Base-by-base conservation (phyloP, 2,113 vertebrate species). In the Coracopsis vasa region DNA sequence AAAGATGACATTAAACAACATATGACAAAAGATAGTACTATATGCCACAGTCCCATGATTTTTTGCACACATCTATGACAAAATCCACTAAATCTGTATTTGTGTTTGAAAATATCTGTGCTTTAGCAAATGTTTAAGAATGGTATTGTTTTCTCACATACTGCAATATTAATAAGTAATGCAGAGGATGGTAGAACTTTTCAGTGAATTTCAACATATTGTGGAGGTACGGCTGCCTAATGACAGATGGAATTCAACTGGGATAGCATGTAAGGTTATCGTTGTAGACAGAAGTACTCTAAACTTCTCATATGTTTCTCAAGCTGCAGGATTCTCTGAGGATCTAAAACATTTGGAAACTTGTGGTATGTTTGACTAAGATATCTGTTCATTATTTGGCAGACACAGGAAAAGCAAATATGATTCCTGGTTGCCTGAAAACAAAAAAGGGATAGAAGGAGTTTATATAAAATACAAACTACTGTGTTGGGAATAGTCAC, bases 271-370 rank as follows among this genome's bases (percentile, higher is more conserved):
- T 60, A 88, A 92, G 91, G 95, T 94, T 96, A 94, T 81, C 72
- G 35, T 90, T 70, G 48, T 42, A 95, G 91, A 92, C 88, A 97
- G 94, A 95, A 96, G 72, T 64, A 69, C 69, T 94, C 80, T 88
- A 94, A 96, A 95, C 88, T 97, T 97, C 95, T 97, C 96, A 95
- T 95, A 96, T 96, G 94, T 95, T 94, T 84, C 88, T 91, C 94
- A 97, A 97, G 94, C 94, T 96, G 94, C 77, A 84, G 83, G 72
- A 92, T 95, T 92, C 83, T 97, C 95, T 80, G 86, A 95, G 92
- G 91, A 95, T 95, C 80, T 91, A 95, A 96, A 97, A 96, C 94
- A 96, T 94, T 97, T 95, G 91, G 92, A 94, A 97, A 97, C 88
- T 92, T 2, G 0, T 83, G 80, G 92, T 94, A 80, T 92, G 65